Conservation (phyloP, 1,140 invertebrate genomes). For the Bombus waltoni region DNA sequence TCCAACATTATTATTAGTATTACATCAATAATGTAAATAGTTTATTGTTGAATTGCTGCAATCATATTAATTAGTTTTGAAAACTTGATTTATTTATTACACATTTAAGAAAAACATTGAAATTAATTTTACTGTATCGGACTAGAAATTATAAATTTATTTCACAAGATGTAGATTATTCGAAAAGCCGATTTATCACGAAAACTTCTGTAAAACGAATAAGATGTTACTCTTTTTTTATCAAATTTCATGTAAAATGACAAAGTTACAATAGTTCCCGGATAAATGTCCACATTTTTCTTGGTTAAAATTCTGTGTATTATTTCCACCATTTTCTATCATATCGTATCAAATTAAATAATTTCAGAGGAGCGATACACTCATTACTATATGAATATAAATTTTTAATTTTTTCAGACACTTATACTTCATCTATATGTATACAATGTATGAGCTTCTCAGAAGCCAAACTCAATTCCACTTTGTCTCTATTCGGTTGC, state of each 20-base stretch:
- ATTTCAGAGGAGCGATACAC: neutral
- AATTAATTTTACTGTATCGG: neutral
- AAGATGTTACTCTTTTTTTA: neutral
- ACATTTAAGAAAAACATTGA: neutral
- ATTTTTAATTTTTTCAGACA: neutral
- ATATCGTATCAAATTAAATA: neutral
- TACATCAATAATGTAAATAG: slow-evolving; percentile 5
- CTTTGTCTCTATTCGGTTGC: no score
- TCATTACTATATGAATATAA: neutral
- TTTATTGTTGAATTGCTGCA: neutral
- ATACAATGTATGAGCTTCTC: neutral
- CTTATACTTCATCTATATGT: neutral
- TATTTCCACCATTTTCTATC: neutral
- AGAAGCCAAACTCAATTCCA: neutral
- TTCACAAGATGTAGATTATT: neutral
- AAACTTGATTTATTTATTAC: neutral
- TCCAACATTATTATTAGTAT: slow-evolving; percentile 3
- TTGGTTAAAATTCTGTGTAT: neutral
- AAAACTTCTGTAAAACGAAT: neutral
- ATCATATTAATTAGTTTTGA: neutral
- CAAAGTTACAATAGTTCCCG: neutral
- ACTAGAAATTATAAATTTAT: neutral
- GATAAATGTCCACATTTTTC: neutral
- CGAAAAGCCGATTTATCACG: neutral
- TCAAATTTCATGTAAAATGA: neutral